These are phyloP conservation scores for Tiliacea citrago DNA, from an alignment of 2,888 invertebrate species.

Conservation along the genomic window DNA sequence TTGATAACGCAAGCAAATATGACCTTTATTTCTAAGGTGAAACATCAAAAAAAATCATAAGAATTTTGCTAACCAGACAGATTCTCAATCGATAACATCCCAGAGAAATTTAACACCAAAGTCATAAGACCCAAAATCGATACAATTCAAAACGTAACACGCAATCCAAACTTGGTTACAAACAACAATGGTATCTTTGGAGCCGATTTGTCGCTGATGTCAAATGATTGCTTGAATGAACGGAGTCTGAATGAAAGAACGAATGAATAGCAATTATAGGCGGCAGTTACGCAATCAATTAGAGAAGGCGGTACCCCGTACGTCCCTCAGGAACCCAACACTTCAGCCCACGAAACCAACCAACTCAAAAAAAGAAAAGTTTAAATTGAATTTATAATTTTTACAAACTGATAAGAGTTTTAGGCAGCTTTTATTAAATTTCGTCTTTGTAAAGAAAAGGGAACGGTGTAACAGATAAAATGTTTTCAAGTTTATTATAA, in stretches of 20 bases:
- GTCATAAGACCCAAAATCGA: constrained; percentile 44
- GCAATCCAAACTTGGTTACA: constrained; percentile 37
- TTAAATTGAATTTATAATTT: constrained; percentile 54
- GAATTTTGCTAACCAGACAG: not conserved
- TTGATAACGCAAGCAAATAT: constrained; percentile 63
- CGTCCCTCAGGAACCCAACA: constrained; percentile 71
- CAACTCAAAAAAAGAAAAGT: too few relatives aligned
- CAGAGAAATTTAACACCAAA: constrained; percentile 24
- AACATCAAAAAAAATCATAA: not conserved
- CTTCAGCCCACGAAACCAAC: constrained; percentile 72
- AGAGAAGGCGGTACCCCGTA: constrained; percentile 81
- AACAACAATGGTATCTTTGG: constrained; percentile 70
- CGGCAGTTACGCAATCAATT: constrained; percentile 89
- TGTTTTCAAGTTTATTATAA: constrained; percentile 39
- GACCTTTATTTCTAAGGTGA: constrained; percentile 21
- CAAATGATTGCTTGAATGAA: constrained; percentile 80
- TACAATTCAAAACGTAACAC: constrained; percentile 19
- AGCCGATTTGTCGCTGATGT: constrained; percentile 88
- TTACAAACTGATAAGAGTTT: constrained; percentile 50
- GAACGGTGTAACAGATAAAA: constrained; percentile 44
- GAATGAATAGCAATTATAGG: constrained; percentile 73
- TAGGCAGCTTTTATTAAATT: constrained; percentile 45
- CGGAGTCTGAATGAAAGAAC: constrained; percentile 72
- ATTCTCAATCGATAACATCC: constrained; percentile 14
- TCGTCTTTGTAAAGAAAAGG: constrained; percentile 33